Evolutionary conservation across 2,113 vertebrate species (phyloP), one percentile per base, ranked within the genome.

Genomic region (Aegotheles bennettii): DNA sequence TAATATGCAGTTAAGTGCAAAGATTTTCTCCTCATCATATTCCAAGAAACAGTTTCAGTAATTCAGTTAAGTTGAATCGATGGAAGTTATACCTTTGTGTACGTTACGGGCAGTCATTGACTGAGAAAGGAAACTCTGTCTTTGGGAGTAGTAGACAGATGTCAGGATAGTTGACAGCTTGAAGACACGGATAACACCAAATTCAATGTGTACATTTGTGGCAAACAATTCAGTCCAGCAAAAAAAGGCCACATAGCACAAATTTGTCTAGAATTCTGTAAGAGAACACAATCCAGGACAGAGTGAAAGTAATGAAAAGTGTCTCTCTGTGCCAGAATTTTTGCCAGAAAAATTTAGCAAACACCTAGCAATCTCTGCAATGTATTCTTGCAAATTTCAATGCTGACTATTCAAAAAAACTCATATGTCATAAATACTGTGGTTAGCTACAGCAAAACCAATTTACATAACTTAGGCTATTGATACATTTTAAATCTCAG

Each of bases 41-140:
- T 90, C 51, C 38, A 88, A 92, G 71, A 85, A 77, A 82, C 9
- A 67, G 43, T 78, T 69, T 65, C 68, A 54, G 70, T 69, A 89
- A 82, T 68, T 94, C 81, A 61, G 81, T 65, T 61, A 75, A 43
- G 16, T n/a, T 65, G 70, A 73, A 77, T 50, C 2, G 0, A 80
- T 54, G 54, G 70, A 85, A 65, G 74, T 42, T 76, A 53, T 6
- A 80, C n/a, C 40, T 88, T 57, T 69, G 82, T 38, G 57, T 57
- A 25, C 0, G 0, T 76, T 77, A 76, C 0, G 0, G 85, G 50
- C 82, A 90, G 61, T 13, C 85, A 60, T 36, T 79, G 82, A 57
- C 85, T 79, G 75, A 84, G 70, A 69, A 77, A 67, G 35, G 33
- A 87, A 94, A 71, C 48, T 60, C 42, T 53, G 87, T 47, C 47